Conservation (phyloP, 2,888 invertebrate genomes). For the Heliconius charithonia region DNA sequence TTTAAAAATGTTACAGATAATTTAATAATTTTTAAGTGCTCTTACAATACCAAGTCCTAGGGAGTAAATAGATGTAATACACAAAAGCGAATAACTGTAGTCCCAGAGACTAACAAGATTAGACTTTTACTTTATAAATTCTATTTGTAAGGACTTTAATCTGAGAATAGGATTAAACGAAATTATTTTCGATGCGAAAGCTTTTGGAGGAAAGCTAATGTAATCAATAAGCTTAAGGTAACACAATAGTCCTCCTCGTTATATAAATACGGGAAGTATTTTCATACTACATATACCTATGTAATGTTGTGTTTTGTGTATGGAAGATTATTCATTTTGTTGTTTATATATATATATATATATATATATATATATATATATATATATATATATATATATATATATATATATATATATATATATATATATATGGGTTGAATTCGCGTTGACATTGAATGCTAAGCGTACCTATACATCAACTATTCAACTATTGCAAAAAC, state of each 20-base stretch:
- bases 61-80: not conserved
- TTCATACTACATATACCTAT: not conserved
- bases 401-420: too few species aligned
- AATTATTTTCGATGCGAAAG: slow-evolving; percentile 16
- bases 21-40: not conserved
- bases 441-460: not conserved
- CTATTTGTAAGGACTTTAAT: not conserved
- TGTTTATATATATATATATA: too few species aligned
- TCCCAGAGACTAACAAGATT: not conserved
- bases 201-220: slow-evolving; percentile 1
- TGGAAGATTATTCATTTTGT: too few species aligned
- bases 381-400: too few species aligned
- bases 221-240: slow-evolving; percentile 6
- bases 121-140: slow-evolving; percentile 10
- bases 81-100: not conserved
- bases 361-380: too few species aligned
- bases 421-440: too few species aligned
- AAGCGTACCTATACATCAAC: not conserved
- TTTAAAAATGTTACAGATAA: not conserved
- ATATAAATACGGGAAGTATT: not conserved
- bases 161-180: not conserved
- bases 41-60: not conserved
- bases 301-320: not conserved
- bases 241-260: not conserved
- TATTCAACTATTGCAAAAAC: not conserved